Evolutionary conservation across 2,113 vertebrate genomes (phyloP).

Genomic region (Apistogramma diplotaenia): DNA sequence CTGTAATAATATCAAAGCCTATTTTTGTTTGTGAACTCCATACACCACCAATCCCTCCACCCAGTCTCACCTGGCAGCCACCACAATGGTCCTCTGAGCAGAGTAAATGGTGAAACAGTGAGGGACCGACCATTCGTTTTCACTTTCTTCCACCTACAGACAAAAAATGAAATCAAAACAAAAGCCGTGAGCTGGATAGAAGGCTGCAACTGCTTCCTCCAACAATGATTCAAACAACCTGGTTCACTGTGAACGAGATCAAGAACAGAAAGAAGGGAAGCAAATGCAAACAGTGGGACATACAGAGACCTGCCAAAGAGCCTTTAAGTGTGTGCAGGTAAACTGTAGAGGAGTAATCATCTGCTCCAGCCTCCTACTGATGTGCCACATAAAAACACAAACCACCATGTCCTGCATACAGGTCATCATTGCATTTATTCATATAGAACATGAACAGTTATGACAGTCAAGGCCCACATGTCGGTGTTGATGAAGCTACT

Average conservation of each 20-base stretch:
- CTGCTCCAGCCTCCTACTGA: background rate
- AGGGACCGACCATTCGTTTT: constrained; percentile 85
- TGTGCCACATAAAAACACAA: background rate
- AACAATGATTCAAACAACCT: background rate
- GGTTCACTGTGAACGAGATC: background rate
- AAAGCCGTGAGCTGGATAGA: background rate
- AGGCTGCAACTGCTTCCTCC: background rate
- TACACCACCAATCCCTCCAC: background rate
- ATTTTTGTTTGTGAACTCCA: background rate
- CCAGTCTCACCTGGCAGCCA: constrained; percentile 88
- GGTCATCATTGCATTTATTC: background rate
- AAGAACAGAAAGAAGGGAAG: background rate
- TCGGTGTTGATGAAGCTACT: background rate
- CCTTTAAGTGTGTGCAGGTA: background rate
- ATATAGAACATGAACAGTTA: background rate
- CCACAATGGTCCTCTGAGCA: constrained; percentile 89
- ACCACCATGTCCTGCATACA: background rate
- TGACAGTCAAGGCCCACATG: background rate
- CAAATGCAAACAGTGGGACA: background rate
- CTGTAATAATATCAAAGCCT: background rate
- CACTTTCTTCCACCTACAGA: constrained; percentile 88
- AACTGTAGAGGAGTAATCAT: background rate
- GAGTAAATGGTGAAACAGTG: constrained; percentile 97
- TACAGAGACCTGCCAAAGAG: background rate
- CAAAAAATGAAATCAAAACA: background rate